Evolutionary conservation across 2,888 invertebrate genomes (phyloP), one percentile per base, ranked within the genome.

Genomic region (Heliconius ismenius): DNA sequence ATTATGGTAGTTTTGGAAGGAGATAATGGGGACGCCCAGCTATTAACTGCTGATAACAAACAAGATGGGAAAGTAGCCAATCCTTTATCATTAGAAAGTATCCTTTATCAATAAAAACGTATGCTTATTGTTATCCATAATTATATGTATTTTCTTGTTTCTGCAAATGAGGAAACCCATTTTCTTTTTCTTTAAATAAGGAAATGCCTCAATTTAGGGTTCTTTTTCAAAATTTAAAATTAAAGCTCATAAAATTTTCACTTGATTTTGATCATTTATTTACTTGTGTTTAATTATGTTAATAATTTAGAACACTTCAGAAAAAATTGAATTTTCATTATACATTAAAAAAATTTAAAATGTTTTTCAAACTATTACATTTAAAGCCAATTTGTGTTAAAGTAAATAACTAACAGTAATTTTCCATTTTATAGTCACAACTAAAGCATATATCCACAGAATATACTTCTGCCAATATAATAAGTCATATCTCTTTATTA

Each of bases 41-140:
- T 86, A n/a, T 79, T 89, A 78, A 65, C 87, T 54, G 79, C 84
- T 9, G 92, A 92, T 77, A 90, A 90, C 81, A 92, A 91, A 85
- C 87, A 89, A 78, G 91, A 92, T 81, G 81, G 81, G 9, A 93
- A 92, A 86, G 80, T 88, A 76, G 84, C 89, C 36, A 91, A 86
- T 81, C 87, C 92, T 36, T 86, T 95, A 83, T 89, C 94, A 79
- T 87, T 95, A 89, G 95, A 95, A 92, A 95, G 95, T 95, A 95
- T 95, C 95, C 95, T 95, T 95, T 43, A 81, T 32, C 32, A 76
- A 76, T 62, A 6, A 49, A 74, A 6, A 24, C 3, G 1, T 15
- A 24, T 39, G 13, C 39, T 3, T 11, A 24, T 39, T 67, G 24
- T 39, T 11, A 39, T 24, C 15, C 15, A 24, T 9, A 67, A 67